Percentiles rank a stretch among this genome's conserved stretches.
Conservation (phyloP, 2,888 invertebrate species). For the Limenitis camilla region DNA sequence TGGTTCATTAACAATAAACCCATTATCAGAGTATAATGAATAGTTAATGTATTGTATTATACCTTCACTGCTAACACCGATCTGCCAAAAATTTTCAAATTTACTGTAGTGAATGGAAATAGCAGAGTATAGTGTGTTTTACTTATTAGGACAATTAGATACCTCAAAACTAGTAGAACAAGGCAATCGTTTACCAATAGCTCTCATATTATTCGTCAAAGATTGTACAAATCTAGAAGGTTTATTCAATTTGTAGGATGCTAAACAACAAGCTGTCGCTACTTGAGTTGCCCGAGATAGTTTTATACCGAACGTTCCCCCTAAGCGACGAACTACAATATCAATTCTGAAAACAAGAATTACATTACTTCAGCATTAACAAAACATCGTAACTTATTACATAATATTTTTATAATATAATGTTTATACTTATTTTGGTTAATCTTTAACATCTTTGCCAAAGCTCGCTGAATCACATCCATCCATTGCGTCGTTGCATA, state of each 20-base stretch:
- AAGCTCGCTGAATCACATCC: conserved; percentile 69
- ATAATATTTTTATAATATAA: not conserved
- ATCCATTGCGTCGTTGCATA: conserved; percentile 76
- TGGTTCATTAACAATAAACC: conserved; percentile 71
- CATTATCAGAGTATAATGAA: conserved; percentile 71
- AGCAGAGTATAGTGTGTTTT: not conserved
- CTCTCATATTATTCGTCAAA: conserved; percentile 77
- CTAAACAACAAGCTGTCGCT: conserved; percentile 78
- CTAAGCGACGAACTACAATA: conserved; percentile 55
- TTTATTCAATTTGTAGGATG: conserved; percentile 71
- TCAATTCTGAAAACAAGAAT: conserved; percentile 72
- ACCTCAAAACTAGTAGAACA: conserved; percentile 68
- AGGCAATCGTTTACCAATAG: conserved; percentile 72
- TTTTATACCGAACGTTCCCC: conserved; percentile 80
- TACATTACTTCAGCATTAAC: not conserved
- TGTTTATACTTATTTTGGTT: conserved; percentile 72
- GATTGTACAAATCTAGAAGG: conserved; percentile 79
- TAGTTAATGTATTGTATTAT: conserved; percentile 78
- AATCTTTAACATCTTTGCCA: conserved; percentile 70
- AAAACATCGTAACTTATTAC: not conserved
- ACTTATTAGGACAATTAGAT: not conserved
- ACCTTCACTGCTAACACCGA: conserved; percentile 76
- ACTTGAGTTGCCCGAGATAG: conserved; percentile 73
- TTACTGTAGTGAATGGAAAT: not conserved
- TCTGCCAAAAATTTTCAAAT: conserved; percentile 29